Percentiles rank a stretch among this genome's conserved stretches.
phyloP scores from a whole-genome alignment of 2,888 invertebrate species.

The Drosophila fulvimacula region DNA sequence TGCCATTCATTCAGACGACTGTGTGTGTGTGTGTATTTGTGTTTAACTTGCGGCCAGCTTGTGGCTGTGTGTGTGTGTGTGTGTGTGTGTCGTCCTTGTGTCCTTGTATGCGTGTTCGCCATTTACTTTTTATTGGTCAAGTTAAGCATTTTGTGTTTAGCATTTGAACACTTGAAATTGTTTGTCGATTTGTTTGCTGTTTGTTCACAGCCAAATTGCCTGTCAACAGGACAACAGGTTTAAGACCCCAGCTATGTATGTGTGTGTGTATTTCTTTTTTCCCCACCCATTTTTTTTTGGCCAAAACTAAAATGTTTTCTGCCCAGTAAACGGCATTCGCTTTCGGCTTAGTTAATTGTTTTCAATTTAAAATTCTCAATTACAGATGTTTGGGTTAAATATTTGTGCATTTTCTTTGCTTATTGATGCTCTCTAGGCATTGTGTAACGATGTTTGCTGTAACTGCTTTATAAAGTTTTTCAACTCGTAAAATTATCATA shows the following conservation, averaged over 20 bases:
- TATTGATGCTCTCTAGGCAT: not conserved
- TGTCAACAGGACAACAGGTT: constrained; percentile 45
- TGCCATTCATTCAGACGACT: constrained; percentile 54
- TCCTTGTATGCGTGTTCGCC: constrained; percentile 48
- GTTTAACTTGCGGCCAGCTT: constrained; percentile 65
- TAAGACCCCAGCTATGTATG: constrained; percentile 30
- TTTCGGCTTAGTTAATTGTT: constrained; percentile 14
- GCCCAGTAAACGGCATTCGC: not conserved
- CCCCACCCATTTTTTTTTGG: not conserved
- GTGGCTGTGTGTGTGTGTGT: constrained; percentile 31
- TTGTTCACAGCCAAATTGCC: constrained; percentile 56
- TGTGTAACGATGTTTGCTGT: not conserved
- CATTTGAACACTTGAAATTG: constrained; percentile 67
- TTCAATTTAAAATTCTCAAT: not conserved
- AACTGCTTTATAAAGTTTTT: not conserved
- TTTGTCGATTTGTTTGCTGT: constrained; percentile 65
- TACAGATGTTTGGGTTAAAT: no score
- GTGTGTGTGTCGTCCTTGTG: constrained; percentile 21
- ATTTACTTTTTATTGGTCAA: constrained; percentile 68
- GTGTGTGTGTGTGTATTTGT: constrained; percentile 32
- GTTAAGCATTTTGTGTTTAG: constrained; percentile 62
- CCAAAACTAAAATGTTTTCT: constrained; percentile 6
- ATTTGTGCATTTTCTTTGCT: not conserved
- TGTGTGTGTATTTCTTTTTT: not conserved
- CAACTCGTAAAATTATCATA: no score